phyloP scores from a whole-genome alignment of 2,113 vertebrate genomes.

The Pelodiscus sinensis region DNA sequence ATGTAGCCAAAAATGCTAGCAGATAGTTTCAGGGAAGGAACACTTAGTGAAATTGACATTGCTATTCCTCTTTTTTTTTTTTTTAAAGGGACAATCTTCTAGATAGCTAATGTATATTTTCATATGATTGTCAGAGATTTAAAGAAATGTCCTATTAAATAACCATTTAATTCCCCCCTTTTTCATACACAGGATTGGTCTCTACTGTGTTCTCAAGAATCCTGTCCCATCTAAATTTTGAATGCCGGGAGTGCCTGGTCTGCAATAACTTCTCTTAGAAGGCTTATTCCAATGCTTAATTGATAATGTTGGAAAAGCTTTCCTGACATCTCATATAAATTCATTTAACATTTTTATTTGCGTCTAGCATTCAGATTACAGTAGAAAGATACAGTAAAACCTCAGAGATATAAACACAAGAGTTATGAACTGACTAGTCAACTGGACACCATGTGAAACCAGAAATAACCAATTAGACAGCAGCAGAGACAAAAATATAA shows the following conservation, averaged over 20 bases:
- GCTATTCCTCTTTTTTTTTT: too few relatives aligned
- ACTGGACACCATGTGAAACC: too few relatives aligned
- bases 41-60: not conserved
- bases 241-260: not conserved
- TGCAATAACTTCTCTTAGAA: not conserved
- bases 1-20: not conserved
- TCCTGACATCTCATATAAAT: not conserved
- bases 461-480: too few relatives aligned
- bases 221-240: not conserved
- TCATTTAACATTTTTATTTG: not conserved
- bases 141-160: not conserved
- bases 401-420: too few relatives aligned
- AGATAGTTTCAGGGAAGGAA: not conserved
- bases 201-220: not conserved
- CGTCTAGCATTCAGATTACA: not conserved
- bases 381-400: not conserved
- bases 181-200: not conserved
- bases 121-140: not conserved
- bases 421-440: too few relatives aligned
- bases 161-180: not conserved
- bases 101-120: not conserved
- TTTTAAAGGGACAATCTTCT: too few relatives aligned
- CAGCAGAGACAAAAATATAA: too few relatives aligned
- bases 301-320: not conserved
- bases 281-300: not conserved